Evolutionary conservation across 1,140 invertebrate species (phyloP), one percentile per base, ranked within the genome.

Genomic region (Wiebesia pumilae): DNA sequence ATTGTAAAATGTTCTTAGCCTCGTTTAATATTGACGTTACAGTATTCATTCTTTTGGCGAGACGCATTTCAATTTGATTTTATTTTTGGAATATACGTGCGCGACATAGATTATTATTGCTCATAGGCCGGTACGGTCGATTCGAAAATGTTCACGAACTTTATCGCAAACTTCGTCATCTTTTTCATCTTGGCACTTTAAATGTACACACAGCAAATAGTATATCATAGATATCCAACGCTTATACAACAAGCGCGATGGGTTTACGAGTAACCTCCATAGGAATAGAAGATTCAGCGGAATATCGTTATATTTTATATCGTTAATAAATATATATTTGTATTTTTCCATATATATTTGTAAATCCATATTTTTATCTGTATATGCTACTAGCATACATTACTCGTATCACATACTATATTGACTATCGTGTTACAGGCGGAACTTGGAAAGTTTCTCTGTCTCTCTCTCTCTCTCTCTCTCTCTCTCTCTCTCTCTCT

Each of bases 341-440:
- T 87, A 85, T 90, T 75, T 88, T 87, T 91, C 89, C 88, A 86
- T 90, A 90, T 91, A 89, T 89, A 88, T 92, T 88, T 91, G 91
- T 91, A 92, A 89, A 91, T 93, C 89, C 91, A 91, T 92, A 88
- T 90, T 79, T 88, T 89, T 91, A 90, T 89, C 33, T 84, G 58
- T 89, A 88, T 91, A 92, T 90, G 77, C 65, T 91, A 93, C 90
- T 92, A 92, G 90, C 90, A 91, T 91, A 93, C 90, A 89, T 93
- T 89, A 92, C 90, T 93, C 90, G 88, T 94, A 94, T 94, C 93
- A 94, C 93, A 94, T 93, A 89, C 93, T 93, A 94, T 94, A 94
- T 94, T 94, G 93, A 94, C 93, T 94, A 94, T 94, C 92, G 89
- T 90, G 89, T 92, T 92, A 78, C 90, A 88, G 91, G 91, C 92